Conservation (phyloP, 2,113 vertebrate genomes). For the Ciconia maguari region DNA sequence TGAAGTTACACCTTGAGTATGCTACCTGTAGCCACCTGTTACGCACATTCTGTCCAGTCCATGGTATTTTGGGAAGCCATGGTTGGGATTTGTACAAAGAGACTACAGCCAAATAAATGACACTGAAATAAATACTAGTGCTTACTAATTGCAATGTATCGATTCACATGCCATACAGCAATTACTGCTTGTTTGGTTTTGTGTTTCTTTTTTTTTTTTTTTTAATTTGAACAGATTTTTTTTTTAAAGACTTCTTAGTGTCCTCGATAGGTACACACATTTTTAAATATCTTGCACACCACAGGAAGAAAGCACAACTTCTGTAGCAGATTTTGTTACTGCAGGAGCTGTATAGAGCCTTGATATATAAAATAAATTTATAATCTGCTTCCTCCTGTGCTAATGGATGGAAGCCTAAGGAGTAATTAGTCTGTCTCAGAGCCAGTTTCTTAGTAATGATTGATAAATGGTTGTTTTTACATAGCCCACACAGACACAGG, state of each 20-base stretch:
- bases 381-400: constrained; percentile 40
- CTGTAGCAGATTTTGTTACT: not conserved
- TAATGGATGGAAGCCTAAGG: constrained; percentile 2
- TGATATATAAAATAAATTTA: not conserved
- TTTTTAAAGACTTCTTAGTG: not conserved
- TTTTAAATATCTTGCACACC: not conserved
- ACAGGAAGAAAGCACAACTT: not conserved
- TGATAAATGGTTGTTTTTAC: constrained; percentile 14
- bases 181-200: not conserved
- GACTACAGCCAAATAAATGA: not conserved
- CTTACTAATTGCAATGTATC: not conserved
- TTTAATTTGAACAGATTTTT: not conserved
- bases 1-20: not conserved
- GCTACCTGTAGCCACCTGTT: not conserved
- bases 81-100: not conserved
- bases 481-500: not conserved
- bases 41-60: not conserved
- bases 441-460: constrained; percentile 37
- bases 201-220: not conserved
- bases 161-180: not conserved
- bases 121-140: not conserved
- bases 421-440: constrained; percentile 31
- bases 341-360: not conserved
- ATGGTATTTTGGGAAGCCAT: not conserved
- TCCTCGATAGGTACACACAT: not conserved